Conservation (phyloP, 2,113 vertebrate species). For the Trachemys scripta region DNA sequence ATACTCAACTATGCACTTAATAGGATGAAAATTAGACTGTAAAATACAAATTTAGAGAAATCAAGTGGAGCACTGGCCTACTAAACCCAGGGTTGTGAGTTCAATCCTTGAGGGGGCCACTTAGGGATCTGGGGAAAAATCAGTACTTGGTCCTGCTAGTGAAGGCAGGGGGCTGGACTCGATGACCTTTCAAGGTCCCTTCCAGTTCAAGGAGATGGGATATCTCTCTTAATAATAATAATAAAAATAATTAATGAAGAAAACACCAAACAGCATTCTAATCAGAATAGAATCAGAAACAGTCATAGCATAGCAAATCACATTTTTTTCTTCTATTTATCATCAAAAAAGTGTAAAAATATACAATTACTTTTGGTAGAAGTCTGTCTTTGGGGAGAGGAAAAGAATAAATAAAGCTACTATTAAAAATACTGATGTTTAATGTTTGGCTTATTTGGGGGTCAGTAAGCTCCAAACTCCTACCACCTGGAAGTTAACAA, state of each 20-base stretch:
- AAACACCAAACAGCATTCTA: not conserved
- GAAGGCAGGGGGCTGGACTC: too few species aligned
- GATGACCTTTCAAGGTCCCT: too few species aligned
- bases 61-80: not conserved
- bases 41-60: not conserved
- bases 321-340: not conserved
- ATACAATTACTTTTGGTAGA: not conserved
- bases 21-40: not conserved
- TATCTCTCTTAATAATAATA: too few species aligned
- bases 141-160: too few species aligned
- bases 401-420: not conserved
- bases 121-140: too few species aligned
- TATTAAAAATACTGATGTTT: not conserved
- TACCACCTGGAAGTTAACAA: not conserved
- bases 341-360: not conserved
- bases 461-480: not conserved
- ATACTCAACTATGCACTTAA: not conserved
- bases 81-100: too few species aligned
- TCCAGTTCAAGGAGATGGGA: too few species aligned
- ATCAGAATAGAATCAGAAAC: not conserved
- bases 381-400: not conserved
- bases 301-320: not conserved
- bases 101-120: too few species aligned
- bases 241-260: too few species aligned
- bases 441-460: not conserved